Conservation (phyloP, 2,113 vertebrate genomes). For the Shinisaurus crocodilurus region DNA sequence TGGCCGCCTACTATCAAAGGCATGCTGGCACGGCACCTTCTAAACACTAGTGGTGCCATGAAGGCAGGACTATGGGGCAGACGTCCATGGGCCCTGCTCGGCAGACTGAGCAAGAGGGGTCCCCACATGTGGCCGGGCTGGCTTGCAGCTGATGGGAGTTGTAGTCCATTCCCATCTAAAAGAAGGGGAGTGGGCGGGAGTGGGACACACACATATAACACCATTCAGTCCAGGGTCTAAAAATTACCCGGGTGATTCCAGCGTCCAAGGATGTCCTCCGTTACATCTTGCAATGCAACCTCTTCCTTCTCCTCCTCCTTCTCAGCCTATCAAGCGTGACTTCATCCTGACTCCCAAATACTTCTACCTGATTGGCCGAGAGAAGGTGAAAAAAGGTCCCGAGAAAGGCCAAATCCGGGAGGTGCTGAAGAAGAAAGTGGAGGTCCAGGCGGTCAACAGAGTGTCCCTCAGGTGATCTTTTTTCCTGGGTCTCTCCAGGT, state of each 20-base stretch:
- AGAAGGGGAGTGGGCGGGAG: no score
- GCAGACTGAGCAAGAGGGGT: no score
- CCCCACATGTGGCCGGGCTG: no score
- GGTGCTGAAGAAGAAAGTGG: slow-evolving; percentile 93
- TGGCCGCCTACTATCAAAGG: no score
- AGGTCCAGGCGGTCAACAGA: slow-evolving; percentile 81
- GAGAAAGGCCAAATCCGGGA: slow-evolving; percentile 96
- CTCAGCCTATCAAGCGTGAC: slow-evolving; percentile 92
- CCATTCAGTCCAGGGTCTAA: no score
- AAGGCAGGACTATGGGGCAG: no score
- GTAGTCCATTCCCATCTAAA: no score
- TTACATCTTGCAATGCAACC: background rate
- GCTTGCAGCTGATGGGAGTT: no score
- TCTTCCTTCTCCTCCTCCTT: background rate
- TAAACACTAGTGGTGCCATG: no score
- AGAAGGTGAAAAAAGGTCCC: slow-evolving; percentile 95
- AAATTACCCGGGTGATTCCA: background rate
- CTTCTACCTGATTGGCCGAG: slow-evolving; percentile 94
- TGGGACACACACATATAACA: no score
- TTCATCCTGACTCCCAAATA: slow-evolving; percentile 92
- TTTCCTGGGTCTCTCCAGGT: background rate
- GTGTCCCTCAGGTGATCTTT: slow-evolving; percentile 85
- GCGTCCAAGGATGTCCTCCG: background rate
- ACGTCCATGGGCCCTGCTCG: no score
- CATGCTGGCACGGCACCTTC: no score